Base-by-base conservation (phyloP, 2,113 vertebrate genomes). In the Salvator merianae region DNA sequence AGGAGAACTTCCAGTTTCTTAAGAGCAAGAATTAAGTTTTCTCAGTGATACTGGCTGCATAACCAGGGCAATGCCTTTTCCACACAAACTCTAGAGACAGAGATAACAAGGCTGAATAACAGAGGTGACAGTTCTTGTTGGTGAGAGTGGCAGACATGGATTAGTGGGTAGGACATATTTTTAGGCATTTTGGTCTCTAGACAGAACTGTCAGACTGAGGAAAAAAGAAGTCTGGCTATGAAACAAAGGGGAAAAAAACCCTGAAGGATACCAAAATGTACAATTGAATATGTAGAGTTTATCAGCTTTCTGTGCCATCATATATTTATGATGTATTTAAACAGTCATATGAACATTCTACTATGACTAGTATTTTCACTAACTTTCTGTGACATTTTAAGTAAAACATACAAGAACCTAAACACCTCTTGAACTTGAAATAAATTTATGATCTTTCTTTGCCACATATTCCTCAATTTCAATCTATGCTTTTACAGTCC, bases 121-220 rank as follows among this genome's bases (percentile, higher is more conserved):
- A 24, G 26, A 82, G 7, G 6, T 1, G 7, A 87, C 81, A 82
- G 70, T 40, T 90, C 7, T 69, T 79, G 55, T 16, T 73, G 1
- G 10, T 40, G 16, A 5, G 62, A n/a, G 36, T 22, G 73, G 75
- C 86, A 89, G 72, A 43, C 43, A 78, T 16, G 59, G 26, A 69
- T 34, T 59, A 86, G 84, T 77, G 1, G n/a, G 53, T 26, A 20
- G 55, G 32, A 75, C 66, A 77, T 81, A 81, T 1, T n/a, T 85
- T 73, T 80, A 70, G 79, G 79, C 14, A 80, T 53, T 40, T 69
- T 2, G 2, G 16, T 83, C 0, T 20, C 84, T 68, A 77, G 40
- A 81, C 88, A 89, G 83, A 3, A 32, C 32, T 5, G 77, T 62
- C 38, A 36, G 10, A 81, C 65, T 84, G 50, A 79, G 84, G 73